Percentiles rank a stretch among this genome's conserved stretches.
Evolutionary conservation across 1,140 invertebrate genomes (phyloP).

Genomic region (Danaus melanippus): DNA sequence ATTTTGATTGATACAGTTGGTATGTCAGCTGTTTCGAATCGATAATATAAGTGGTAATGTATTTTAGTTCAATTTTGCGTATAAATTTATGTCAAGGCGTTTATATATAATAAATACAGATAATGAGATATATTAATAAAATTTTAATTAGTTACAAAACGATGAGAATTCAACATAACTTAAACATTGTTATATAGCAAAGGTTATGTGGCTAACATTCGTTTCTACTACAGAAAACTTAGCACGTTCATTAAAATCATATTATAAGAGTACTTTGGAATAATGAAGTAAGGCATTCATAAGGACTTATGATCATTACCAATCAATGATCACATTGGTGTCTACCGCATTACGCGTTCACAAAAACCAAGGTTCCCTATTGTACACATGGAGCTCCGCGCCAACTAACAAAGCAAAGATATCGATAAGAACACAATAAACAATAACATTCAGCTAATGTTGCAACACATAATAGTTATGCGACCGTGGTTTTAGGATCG

Average conservation of each 20-base stretch:
- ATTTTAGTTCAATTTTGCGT: no score
- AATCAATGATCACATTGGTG: constrained; percentile 25
- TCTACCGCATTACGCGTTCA: constrained; percentile 43
- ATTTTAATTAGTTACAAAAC: no score
- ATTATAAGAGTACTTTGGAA: no score
- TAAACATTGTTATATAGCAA: no score
- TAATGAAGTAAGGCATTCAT: no score
- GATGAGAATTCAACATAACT: no score
- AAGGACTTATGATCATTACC: not conserved
- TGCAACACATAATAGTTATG: constrained; percentile 50
- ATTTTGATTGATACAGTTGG: constrained; percentile 15
- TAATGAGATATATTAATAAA: no score
- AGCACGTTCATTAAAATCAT: no score
- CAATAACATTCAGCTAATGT: constrained; percentile 61
- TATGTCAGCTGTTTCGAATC: constrained; percentile 14
- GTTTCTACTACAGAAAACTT: no score
- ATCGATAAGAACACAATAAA: constrained; percentile 69
- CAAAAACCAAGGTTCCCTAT: constrained; percentile 63
- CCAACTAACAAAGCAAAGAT: constrained; percentile 50
- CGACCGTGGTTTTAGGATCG: constrained; percentile 33
- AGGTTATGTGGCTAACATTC: no score
- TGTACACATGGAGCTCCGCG: constrained; percentile 44
- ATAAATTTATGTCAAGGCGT: no score
- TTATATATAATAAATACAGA: no score
- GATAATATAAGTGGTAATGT: constrained; percentile 10